Evolutionary conservation across 2,797 vertebrate genomes (phyloP), one percentile per base, ranked within the genome.

Genomic region (Pipistrellus pygmaeus): DNA sequence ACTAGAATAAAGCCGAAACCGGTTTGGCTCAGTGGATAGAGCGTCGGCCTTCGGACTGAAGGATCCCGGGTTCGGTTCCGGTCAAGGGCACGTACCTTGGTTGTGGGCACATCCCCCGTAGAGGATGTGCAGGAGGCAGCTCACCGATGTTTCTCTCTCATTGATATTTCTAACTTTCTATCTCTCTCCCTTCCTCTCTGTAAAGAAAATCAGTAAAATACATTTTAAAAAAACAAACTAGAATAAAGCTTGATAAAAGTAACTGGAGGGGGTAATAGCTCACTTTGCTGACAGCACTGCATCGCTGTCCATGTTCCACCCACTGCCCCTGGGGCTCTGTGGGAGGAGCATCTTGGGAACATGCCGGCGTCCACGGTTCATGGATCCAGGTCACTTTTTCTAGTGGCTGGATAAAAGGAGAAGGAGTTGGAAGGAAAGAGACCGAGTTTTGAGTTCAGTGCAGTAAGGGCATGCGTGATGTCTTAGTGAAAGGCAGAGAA

Each of bases 181-280:
- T n/a, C n/a, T n/a, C n/a, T 44, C 44, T 44, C 44, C 44, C 1
- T 44, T 44, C 44, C 44, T 44, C 44, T 44, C 44, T 44, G 44
- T 44, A 44, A 44, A 44, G 5, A 44, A 44, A 44, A 44, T 44
- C 44, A 44, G 2, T 44, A 44, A 44, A 44, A 44, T 44, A 44
- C 2, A 44, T 38, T 38, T 5, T 5, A 38, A 38, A 38, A 38
- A 38, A 38, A 38, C 71, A 94, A 82, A 35, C 53, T 41, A 68
- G 84, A 92, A 77, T 88, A 91, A 88, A 83, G 12, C 57, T 88
- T 30, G 23, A 80, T 81, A 69, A 90, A 89, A 95, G 51, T 87
- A 71, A 84, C 46, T 53, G 13, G 51, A 82, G 84, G 91, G 53
- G n/a, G 87, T 44, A 88, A 68, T 53, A 41, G 76, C 21, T 90